Evolutionary conservation across 2,888 invertebrate genomes (phyloP), one percentile per base, ranked within the genome.

Genomic region (Tinea semifulvella): DNA sequence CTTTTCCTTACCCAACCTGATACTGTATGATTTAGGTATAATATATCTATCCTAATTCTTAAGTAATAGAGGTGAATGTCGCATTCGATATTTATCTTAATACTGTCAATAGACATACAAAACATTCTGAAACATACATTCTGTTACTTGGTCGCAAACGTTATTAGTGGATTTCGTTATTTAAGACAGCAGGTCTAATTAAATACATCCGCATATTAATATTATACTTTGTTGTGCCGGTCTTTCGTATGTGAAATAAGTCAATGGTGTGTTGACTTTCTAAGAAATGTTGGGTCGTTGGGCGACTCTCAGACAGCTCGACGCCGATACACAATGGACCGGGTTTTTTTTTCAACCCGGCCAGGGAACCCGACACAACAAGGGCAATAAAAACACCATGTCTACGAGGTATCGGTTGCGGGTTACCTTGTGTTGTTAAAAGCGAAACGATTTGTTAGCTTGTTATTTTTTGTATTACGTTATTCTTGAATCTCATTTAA

Each of bases 281-380:
- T 40, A 22, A 40, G 40, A 40, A 40, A 40, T 40, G 40, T 40
- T 40, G 40, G 40, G 40, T 40, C 40, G 40, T 22, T 22, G 40
- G 40, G 40, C 40, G 40, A 40, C 40, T 42, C 56, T 63, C 76
- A 79, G 79, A 79, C 79, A 62, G 79, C 76, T 63, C 74, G 79
- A 65, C 79, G 79, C 77, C 69, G 56, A 53, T 60, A 56, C 61
- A 77, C 76, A 77, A 77, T 72, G 61, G 55, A 58, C 61, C 55
- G 56, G 60, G 62, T 75, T 75, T 65, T 75, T 69, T 22, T 35
- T 18, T 36, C 16, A 36, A 8, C 36, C 36, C 18, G 36, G 18
- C 17, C 36, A 36, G 36, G 36, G 36, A 36, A 36, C 36, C 36
- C 36, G 36, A 18, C 18, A 18, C 36, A 16, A 36, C 36, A 18